Percentiles rank a stretch among this genome's conserved stretches.
phyloP scores from a whole-genome alignment of 2,797 vertebrate genomes.

The Peromyscus eremicus region DNA sequence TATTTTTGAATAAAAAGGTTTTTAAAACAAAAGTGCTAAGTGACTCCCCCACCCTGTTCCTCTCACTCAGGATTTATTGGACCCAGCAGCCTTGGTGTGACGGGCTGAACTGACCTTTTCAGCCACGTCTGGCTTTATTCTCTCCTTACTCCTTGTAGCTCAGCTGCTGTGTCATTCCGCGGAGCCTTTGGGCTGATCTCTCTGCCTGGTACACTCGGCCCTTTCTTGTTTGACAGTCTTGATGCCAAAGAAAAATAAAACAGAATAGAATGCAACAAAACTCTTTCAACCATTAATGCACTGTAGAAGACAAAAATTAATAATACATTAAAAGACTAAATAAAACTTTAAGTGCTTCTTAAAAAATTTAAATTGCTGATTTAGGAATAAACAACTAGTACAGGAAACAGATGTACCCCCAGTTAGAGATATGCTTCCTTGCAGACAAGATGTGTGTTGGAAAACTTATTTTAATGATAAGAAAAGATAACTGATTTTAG shows the following conservation, averaged over 20 bases:
- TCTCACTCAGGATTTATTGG: background rate
- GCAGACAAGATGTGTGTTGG: background rate
- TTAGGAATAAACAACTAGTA: slow-evolving; percentile 40
- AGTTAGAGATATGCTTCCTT: slow-evolving; percentile 10
- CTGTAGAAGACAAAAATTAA: slow-evolving; percentile 39
- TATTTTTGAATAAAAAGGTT: background rate
- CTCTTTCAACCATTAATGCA: background rate
- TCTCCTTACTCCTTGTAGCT: background rate
- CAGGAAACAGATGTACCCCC: background rate
- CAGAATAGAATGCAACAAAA: slow-evolving; percentile 44
- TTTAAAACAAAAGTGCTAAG: background rate
- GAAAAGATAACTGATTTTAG: background rate
- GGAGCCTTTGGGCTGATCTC: background rate
- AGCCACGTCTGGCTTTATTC: background rate
- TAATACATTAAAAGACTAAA: slow-evolving; percentile 59
- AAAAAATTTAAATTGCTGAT: slow-evolving; percentile 44
- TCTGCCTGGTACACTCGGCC: background rate
- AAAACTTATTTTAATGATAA: slow-evolving; percentile 18
- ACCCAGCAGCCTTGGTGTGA: background rate
- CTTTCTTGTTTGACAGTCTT: slow-evolving; percentile 17
- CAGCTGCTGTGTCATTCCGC: too few relatives aligned
- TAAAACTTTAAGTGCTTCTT: slow-evolving; percentile 55
- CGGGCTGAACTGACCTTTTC: background rate
- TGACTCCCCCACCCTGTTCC: background rate
- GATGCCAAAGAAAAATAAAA: slow-evolving; percentile 46